Conservation (phyloP, 2,888 invertebrate genomes). For the Lycophotia porphyrea region DNA sequence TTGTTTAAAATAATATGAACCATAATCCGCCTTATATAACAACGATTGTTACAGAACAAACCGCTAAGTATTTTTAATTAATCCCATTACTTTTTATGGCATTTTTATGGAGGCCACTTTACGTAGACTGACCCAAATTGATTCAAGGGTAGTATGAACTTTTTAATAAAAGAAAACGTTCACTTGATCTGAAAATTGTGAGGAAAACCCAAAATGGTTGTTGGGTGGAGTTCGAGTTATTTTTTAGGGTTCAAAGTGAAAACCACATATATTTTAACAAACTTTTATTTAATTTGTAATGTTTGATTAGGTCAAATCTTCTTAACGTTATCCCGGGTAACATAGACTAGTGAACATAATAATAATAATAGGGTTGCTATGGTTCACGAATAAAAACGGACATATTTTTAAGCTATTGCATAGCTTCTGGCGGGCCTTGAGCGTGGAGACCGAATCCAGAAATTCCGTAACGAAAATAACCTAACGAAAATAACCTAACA, state of each 20-base stretch:
- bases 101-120: slow-evolving; percentile 37
- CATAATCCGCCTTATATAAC: neutral
- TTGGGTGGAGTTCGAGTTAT: neutral
- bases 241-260: neutral
- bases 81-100: slow-evolving; percentile 27
- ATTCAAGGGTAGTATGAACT: slow-evolving; percentile 17
- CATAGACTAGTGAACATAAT: too few species aligned
- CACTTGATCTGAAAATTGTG: neutral
- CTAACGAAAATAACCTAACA: too few species aligned
- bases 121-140: slow-evolving; percentile 22
- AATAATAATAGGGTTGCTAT: too few species aligned
- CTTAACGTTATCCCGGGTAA: too few species aligned
- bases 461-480: too few species aligned
- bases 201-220: neutral
- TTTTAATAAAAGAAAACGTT: slow-evolving; percentile 2
- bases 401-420: too few species aligned
- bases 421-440: too few species aligned
- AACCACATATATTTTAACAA: neutral
- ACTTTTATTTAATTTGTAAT: too few species aligned
- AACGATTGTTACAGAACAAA: slow-evolving; percentile 7
- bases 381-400: too few species aligned
- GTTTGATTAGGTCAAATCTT: too few species aligned
- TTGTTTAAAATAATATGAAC: neutral
- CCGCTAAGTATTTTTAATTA: slow-evolving; percentile 34
- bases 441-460: too few species aligned